Evolutionary conservation across 2,797 vertebrate species (phyloP).

Genomic region (Sebastes trivittatus): DNA sequence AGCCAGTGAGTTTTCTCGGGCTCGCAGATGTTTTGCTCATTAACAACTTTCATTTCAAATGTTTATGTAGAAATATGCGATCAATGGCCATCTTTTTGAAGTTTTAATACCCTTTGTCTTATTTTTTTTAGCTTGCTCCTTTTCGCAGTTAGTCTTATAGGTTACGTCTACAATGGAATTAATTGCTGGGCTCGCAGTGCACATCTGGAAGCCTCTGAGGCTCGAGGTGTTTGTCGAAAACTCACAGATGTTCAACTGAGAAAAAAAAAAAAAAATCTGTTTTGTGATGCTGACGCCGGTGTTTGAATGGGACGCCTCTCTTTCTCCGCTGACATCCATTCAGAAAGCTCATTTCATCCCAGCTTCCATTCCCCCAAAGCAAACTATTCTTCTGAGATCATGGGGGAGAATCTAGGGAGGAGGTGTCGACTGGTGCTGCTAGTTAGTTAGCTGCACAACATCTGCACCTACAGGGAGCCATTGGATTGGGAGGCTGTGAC

Average conservation of each 20-base stretch:
- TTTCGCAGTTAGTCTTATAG: neutral
- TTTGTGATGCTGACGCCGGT: neutral
- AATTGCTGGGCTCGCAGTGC: constrained; percentile 46
- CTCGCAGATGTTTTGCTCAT: constrained; percentile 31
- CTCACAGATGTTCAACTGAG: constrained; percentile 71
- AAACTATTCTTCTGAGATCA: constrained; percentile 26
- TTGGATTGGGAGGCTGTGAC: constrained; percentile 78
- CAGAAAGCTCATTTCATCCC: constrained; percentile 11
- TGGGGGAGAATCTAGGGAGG: constrained; percentile 76
- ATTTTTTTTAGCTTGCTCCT: constrained; percentile 4
- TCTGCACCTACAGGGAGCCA: constrained; percentile 88
- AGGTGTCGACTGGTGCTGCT: constrained; percentile 59
- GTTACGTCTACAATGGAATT: constrained; percentile 42
- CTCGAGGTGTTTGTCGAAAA: constrained; percentile 54
- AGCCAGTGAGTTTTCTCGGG: neutral
- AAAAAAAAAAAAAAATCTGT: constrained; percentile 9
- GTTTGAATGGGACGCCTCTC: constrained; percentile 11
- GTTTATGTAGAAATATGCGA: neutral
- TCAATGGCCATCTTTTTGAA: neutral
- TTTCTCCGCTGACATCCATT: constrained; percentile 7
- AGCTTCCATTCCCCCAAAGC: constrained; percentile 71
- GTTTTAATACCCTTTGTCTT: neutral
- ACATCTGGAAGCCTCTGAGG: constrained; percentile 74
- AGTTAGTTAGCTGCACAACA: constrained; percentile 87
- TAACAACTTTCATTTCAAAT: constrained; percentile 3